Conservation (phyloP, 2,888 invertebrate species). For the Linnaemya vulpina region DNA sequence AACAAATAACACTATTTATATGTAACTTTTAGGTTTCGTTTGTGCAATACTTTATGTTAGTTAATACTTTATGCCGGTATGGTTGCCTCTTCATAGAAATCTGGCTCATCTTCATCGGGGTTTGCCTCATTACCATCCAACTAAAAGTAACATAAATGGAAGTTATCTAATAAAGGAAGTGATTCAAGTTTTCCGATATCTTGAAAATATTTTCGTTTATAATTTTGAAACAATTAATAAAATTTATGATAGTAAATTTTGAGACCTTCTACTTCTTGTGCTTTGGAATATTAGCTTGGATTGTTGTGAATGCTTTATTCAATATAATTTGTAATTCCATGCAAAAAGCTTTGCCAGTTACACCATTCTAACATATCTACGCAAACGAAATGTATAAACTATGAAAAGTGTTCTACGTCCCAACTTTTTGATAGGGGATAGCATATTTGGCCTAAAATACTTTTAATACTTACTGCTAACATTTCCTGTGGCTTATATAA, state of each 20-base stretch:
- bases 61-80: slow-evolving; percentile 87
- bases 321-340: background rate
- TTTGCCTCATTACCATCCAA: slow-evolving; percentile 93
- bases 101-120: slow-evolving; percentile 94
- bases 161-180: background rate
- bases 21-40: slow-evolving; percentile 30
- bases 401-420: too few relatives aligned
- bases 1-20: slow-evolving; percentile 54
- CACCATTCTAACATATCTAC: too few relatives aligned
- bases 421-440: too few relatives aligned
- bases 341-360: too few relatives aligned
- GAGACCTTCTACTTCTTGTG: too few relatives aligned
- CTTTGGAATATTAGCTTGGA: too few relatives aligned
- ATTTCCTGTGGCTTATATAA: slow-evolving; percentile 92
- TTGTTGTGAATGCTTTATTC: too few relatives aligned
- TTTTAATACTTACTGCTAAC: slow-evolving; percentile 87
- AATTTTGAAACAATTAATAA: too few relatives aligned
- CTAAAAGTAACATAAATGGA: slow-evolving; percentile 83
- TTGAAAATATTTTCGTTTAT: too few relatives aligned
- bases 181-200: too few relatives aligned
- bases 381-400: background rate
- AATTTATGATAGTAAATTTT: too few relatives aligned
- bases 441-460: background rate
- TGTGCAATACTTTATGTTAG: slow-evolving; percentile 57
- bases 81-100: slow-evolving; percentile 96